phyloP scores from a whole-genome alignment of 2,113 vertebrate species.

The Neofelis nebulosa region DNA sequence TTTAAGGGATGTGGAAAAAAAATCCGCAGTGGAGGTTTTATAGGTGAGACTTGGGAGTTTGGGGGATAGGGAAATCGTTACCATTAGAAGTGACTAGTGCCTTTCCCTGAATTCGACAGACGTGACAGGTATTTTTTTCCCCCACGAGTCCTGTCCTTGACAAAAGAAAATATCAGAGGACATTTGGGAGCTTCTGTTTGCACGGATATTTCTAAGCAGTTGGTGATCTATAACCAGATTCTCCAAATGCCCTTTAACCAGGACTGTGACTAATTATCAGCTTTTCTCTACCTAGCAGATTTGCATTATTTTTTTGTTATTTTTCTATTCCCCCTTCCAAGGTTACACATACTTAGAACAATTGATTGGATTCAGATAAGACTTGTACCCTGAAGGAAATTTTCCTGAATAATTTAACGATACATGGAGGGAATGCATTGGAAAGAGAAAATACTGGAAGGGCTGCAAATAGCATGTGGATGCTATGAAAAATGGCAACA shows the following conservation, averaged over 20 bases:
- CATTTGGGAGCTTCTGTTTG: neutral
- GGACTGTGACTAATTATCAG: neutral
- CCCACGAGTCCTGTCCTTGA: neutral
- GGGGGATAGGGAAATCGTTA: neutral
- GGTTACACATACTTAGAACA: slow-evolving; percentile 37
- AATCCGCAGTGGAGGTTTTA: neutral
- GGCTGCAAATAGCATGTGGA: neutral
- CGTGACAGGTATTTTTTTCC: neutral
- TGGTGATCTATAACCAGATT: slow-evolving; percentile 31
- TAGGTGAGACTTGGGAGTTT: neutral
- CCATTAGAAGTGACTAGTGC: neutral
- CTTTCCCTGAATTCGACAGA: neutral
- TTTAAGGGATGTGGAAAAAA: neutral
- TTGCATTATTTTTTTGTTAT: slow-evolving; percentile 53
- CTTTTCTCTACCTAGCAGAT: slow-evolving; percentile 26
- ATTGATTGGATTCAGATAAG: slow-evolving; percentile 52
- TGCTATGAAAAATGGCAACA: neutral
- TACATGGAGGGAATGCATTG: neutral
- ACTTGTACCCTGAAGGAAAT: neutral
- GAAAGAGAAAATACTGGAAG: slow-evolving; percentile 38
- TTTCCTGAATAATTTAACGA: slow-evolving; percentile 54
- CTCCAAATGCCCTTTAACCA: slow-evolving; percentile 22
- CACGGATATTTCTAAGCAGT: neutral
- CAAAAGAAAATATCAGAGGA: neutral
- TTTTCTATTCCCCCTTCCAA: slow-evolving; percentile 45